Evolutionary conservation across 2,113 vertebrate genomes (phyloP).

Genomic region (Anser cygnoides): DNA sequence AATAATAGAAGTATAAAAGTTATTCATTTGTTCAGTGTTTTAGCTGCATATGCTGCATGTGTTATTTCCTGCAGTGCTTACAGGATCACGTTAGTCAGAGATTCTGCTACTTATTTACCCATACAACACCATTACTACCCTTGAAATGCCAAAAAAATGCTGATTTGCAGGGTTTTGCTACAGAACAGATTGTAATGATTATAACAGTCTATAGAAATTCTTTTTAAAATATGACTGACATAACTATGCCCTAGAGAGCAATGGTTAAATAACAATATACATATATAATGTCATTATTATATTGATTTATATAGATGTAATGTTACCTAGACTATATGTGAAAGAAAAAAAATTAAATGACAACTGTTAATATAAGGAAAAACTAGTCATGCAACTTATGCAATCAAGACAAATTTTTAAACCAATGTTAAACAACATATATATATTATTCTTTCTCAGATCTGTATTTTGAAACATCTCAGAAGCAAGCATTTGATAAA

Average conservation of each 20-base stretch:
- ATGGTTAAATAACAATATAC: constrained; percentile 57
- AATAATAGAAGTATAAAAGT: background rate
- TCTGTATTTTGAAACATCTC: background rate
- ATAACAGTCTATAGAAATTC: constrained; percentile 1
- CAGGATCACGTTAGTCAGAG: background rate
- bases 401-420: background rate
- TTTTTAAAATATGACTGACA: constrained; percentile 24
- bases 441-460: background rate
- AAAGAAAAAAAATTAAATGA: background rate
- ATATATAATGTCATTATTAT: constrained; percentile 13
- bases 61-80: background rate
- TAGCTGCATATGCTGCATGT: background rate
- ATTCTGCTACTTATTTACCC: background rate
- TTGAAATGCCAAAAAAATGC: background rate
- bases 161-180: background rate
- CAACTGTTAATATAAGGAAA: background rate
- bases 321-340: background rate
- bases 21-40: background rate
- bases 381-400: background rate
- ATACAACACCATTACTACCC: background rate
- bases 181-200: constrained; percentile 7
- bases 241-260: constrained; percentile 25
- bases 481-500: background rate
- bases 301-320: constrained; percentile 42
- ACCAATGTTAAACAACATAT: background rate